phyloP scores from a whole-genome alignment of 1,140 invertebrate species.

The Drosophila pandora region DNA sequence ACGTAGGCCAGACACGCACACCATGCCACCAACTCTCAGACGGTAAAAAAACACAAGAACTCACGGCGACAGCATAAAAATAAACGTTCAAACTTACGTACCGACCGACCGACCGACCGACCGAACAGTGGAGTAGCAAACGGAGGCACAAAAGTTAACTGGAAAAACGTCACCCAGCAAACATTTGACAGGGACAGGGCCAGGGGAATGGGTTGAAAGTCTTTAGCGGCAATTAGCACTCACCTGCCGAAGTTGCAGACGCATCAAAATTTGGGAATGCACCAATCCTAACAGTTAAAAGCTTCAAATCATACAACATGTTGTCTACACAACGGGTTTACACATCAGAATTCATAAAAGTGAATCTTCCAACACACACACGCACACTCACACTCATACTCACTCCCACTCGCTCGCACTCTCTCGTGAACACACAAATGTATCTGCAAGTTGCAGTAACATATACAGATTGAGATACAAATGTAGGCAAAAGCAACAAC shows the following conservation, averaged over 20 bases:
- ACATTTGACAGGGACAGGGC: conserved; percentile 1
- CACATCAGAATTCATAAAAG: conserved; percentile 58
- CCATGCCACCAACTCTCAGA: conserved; percentile 12
- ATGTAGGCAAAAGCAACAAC: conserved; percentile 46
- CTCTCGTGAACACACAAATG: conserved; percentile 3
- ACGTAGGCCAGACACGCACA: conserved; percentile 67
- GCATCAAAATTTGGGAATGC: conserved; percentile 13
- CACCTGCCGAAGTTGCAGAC: conserved; percentile 8
- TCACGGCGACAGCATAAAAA: conserved; percentile 73
- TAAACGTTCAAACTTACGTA: conserved; percentile 54
- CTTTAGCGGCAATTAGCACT: conserved; percentile 28
- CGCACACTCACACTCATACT: conserved; percentile 21
- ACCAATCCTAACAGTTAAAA: conserved; percentile 19
- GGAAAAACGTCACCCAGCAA: conserved; percentile 68
- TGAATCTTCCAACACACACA: conserved; percentile 53
- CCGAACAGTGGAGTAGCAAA: conserved; percentile 26
- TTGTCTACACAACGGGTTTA: conserved; percentile 26
- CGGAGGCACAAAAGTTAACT: conserved; percentile 59
- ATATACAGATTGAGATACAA: conserved; percentile 50
- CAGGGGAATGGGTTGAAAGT: conserved; percentile 1
- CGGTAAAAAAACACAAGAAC: conserved; percentile 63
- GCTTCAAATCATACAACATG: conserved; percentile 22
- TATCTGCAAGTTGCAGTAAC: conserved; percentile 9
- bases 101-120: not conserved
- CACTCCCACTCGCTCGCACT: conserved; percentile 1